phyloP scores from a whole-genome alignment of 2,113 vertebrate genomes.

The Bubo scandiacus region DNA sequence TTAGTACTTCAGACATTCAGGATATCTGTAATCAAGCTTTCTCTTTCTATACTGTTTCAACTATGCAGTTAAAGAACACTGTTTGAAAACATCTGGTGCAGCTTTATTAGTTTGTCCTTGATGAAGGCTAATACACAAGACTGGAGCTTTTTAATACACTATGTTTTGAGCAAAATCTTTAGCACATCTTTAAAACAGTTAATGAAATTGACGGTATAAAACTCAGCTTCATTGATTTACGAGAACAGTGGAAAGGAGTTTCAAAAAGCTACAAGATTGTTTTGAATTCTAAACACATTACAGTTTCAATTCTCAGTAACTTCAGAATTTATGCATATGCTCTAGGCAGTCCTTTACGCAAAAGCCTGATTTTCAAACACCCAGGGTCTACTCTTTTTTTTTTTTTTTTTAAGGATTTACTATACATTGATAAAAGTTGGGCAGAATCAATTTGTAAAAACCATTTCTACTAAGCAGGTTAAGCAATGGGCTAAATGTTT shows the following conservation, averaged over 20 bases:
- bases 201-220: not conserved
- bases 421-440: conserved; percentile 39
- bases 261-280: not conserved
- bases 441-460: conserved; percentile 48
- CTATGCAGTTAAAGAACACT: conserved; percentile 71
- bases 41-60: conserved; percentile 46
- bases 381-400: not conserved
- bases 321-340: not conserved
- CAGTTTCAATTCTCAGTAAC: not conserved
- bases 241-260: not conserved
- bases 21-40: conserved; percentile 26
- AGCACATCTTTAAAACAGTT: conserved; percentile 28
- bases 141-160: conserved; percentile 46
- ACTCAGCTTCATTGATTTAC: not conserved
- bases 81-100: conserved; percentile 15
- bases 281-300: conserved; percentile 16
- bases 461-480: conserved; percentile 30
- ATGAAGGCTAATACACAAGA: conserved; percentile 26
- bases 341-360: not conserved
- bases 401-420: not conserved
- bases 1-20: not conserved
- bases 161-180: conserved; percentile 38
- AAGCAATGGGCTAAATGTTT: conserved; percentile 2
- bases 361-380: conserved; percentile 16
- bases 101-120: conserved; percentile 1